phyloP scores from a whole-genome alignment of 92 coral and sea anemone genomes.

The Isaurus tuberculatus region DNA sequence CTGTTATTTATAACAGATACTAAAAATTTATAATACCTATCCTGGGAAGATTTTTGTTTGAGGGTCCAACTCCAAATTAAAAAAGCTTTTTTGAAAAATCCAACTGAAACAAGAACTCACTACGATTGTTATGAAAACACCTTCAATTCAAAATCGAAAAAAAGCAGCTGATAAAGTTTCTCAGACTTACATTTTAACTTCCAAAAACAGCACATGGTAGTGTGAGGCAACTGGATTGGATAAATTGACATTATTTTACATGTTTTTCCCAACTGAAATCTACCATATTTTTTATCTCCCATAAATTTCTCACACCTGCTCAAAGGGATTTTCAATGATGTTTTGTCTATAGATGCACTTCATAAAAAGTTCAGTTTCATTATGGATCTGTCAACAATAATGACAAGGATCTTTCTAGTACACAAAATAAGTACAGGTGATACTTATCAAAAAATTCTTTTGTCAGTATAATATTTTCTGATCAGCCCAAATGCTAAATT shows the following conservation, averaged over 20 bases:
- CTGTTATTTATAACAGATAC: neutral
- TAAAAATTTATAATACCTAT: conserved; percentile 61
- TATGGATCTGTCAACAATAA: conserved; percentile 15
- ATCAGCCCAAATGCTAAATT: neutral
- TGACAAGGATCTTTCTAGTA: neutral
- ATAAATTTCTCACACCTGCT: conserved; percentile 22
- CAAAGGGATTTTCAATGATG: conserved; percentile 30
- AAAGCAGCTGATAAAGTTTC: neutral
- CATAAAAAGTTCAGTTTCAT: neutral
- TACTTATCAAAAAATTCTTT: neutral
- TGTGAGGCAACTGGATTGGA: neutral
- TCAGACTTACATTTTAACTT: conserved; percentile 30
- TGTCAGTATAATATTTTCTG: neutral
- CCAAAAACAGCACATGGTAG: conserved; percentile 35
- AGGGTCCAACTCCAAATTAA: conserved; percentile 83
- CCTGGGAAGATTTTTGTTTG: conserved; percentile 58
- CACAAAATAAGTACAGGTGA: conserved; percentile 14
- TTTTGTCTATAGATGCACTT: neutral
- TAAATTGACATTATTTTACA: neutral
- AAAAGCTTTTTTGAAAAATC: conserved; percentile 76
- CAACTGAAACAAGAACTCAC: conserved; percentile 66
- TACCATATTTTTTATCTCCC: neutral
- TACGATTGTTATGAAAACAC: neutral
- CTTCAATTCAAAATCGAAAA: conserved; percentile 2
- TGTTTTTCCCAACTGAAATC: neutral